phyloP scores from a whole-genome alignment of 1,140 invertebrate genomes.

The Berghia stephanieae region DNA sequence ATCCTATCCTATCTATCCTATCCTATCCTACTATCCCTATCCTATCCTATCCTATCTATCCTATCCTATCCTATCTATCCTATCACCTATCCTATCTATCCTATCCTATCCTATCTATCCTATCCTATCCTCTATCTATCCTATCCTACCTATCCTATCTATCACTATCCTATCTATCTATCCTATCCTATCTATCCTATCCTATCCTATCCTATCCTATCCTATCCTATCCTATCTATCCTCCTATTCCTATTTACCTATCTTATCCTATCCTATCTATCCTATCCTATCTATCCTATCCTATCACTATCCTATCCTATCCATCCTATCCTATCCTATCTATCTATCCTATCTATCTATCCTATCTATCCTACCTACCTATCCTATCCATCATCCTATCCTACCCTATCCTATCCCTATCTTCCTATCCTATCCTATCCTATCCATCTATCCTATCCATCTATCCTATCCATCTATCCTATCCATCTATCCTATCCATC shows the following conservation, averaged over 20 bases:
- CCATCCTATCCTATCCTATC: constrained; percentile 20
- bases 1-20: too few species aligned
- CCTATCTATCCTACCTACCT: constrained; percentile 10
- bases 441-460: too few species aligned
- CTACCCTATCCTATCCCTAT: constrained; percentile 14
- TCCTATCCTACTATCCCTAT: too few species aligned
- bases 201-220: constrained; percentile 4
- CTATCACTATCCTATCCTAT: constrained; percentile 17
- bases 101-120: constrained; percentile 22
- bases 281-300: constrained; percentile 24
- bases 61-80: too few species aligned
- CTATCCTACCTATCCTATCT: constrained; percentile 26
- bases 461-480: too few species aligned
- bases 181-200: constrained; percentile 1
- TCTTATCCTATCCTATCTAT: constrained; percentile 22
- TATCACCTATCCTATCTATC: too few species aligned
- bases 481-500: too few species aligned
- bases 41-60: too few species aligned
- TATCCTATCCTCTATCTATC: constrained; percentile 19
- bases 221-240: constrained; percentile 21
- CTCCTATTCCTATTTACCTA: too few species aligned
- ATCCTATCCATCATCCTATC: constrained; percentile 23
- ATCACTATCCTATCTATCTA: neutral
- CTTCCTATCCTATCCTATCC: too few species aligned
- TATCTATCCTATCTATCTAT: constrained; percentile 16